Base-by-base conservation (phyloP, 1,140 invertebrate genomes). In the Solenopsis fugax region DNA sequence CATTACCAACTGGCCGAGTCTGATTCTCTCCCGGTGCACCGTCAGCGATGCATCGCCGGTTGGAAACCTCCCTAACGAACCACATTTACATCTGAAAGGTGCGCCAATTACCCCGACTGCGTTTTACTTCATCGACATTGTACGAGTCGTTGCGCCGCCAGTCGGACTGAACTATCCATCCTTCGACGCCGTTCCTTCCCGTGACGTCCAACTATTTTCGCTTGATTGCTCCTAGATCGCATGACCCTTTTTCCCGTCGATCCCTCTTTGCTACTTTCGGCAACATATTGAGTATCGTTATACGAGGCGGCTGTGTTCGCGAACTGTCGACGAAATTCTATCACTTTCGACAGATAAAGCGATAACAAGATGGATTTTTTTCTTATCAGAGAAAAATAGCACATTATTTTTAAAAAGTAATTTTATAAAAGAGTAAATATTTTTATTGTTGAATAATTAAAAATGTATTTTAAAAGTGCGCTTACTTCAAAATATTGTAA, bases 51-150 rank as follows among this genome's bases (percentile, higher is more conserved):
- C 88, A 88, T 90, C 88, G 87, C 78, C 73, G 71, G 81, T 69
- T 92, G 77, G 88, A 85, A 88, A 87, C 89, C 90, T 75, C 92
- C 86, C 92, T 93, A 94, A 93, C 93, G 93, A 94, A 93, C 93
- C 93, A 88, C 92, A 94, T 94, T 94, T 94, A 93, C 93, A 94
- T 94, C 91, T 94, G 93, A 94, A 94, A 94, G 93, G 92, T 91
- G 86, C 86, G 89, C 92, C 93, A 93, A 94, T 94, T 94, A 93
- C 92, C 88, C 60, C 56, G 87, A 89, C 62, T 88, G 86, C 92
- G 89, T 94, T 93, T 94, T 92, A 93, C 93, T 92, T 92, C 90
- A 93, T 89, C 91, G 91, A 72, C 88, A 85, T 85, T 88, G 90
- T 80, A 85, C 87, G 72, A 89, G 80, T 86, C 85, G 71, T 16